phyloP scores from a whole-genome alignment of 2,888 invertebrate genomes.

The Spodoptera exigua region DNA sequence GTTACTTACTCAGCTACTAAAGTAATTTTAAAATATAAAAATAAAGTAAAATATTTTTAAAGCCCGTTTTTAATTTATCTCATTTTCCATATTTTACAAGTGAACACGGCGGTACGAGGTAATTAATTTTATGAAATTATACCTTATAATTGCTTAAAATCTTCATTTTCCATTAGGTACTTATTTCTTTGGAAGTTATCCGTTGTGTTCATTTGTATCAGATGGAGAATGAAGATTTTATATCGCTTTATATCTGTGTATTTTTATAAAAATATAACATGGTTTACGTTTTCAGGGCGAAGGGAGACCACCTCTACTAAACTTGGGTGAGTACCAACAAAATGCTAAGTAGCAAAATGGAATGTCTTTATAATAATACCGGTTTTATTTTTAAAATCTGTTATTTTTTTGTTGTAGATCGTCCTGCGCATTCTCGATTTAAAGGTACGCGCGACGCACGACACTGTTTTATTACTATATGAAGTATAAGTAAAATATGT shows the following conservation, averaged over 20 bases:
- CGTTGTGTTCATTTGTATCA: constrained; percentile 80
- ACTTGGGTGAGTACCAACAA: no score
- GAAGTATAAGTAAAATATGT: no score
- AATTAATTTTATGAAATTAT: constrained; percentile 56
- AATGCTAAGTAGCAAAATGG: no score
- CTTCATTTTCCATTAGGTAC: constrained; percentile 75
- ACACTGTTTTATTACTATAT: no score
- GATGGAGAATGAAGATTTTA: constrained; percentile 79
- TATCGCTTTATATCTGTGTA: background rate
- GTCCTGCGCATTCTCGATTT: constrained; percentile 73
- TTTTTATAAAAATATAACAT: background rate
- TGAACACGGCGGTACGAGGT: constrained; percentile 79
- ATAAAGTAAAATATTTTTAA: constrained; percentile 64
- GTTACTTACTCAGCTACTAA: background rate
- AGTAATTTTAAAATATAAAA: constrained; percentile 56
- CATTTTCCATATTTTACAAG: constrained; percentile 65
- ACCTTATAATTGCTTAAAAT: constrained; percentile 54
- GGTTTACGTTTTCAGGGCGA: constrained; percentile 67
- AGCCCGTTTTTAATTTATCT: constrained; percentile 17
- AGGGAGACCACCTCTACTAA: no score
- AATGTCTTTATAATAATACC: no score
- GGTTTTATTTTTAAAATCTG: background rate
- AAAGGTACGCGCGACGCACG: constrained; percentile 69
- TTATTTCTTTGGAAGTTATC: background rate
- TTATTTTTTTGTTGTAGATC: constrained; percentile 66